Evolutionary conservation across 2,888 invertebrate species (phyloP), one percentile per base, ranked within the genome.

Genomic region (Sepioteuthis lessoniana): DNA sequence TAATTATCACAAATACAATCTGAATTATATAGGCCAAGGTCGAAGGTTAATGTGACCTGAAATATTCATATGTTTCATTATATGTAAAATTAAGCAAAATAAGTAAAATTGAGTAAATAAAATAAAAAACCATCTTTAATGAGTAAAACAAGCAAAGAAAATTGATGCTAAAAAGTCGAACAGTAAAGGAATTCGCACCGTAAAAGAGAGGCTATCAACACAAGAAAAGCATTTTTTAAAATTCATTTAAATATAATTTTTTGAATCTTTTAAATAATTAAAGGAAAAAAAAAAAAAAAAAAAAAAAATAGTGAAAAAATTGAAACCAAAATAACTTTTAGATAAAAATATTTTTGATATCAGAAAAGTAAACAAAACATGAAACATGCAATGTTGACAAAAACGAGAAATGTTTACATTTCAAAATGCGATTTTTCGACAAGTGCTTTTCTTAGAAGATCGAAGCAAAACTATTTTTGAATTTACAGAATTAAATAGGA

Each of bases 41-140:
- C 76, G 76, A 35, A 76, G 76, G 76, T 76, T 76, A 76, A 76
- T 76, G 35, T n/a, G 76, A 76, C 76, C 76, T 76, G n/a, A 76
- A 76, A 76, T 76, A 76, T 16, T n/a, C 16, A 76, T n/a, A 76
- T 19, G 76, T 16, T 76, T 31, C 10, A 8, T 31, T 31, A 76
- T 13, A 76, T 76, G 3, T n/a, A n/a, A 76, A 76, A n/a, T n/a
- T 35, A 16, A 2, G 31, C 4, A 10, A 31, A 28, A 76, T 31
- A 76, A n/a, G n/a, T 76, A 76, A 76, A 76, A n/a, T 76, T 10
- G n/a, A 19, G 21, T 10, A 13, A 47, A 47, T 47, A 55, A 55
- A 55, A 1, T 55, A 7, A 21, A n/a, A 76, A 19, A 13, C n/a
- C 76, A n/a, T 35, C n/a, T 35, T 76, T n/a, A 4, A 31, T 2